Percentiles rank a stretch among this genome's conserved stretches.
Conservation (phyloP, 2,888 invertebrate species). For the Oxytorus armatus region DNA sequence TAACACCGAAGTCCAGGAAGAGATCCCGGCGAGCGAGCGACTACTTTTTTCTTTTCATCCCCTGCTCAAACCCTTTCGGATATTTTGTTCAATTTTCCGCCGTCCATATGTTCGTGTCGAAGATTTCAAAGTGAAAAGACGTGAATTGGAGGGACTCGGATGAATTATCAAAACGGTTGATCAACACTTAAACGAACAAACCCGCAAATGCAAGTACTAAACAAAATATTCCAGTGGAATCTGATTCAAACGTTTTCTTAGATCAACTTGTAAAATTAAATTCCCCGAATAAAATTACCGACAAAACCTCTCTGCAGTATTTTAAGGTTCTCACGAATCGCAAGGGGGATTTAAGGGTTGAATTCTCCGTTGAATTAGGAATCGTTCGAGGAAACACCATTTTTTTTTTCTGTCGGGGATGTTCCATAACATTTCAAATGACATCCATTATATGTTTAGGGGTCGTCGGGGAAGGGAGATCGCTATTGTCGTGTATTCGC, state of each 20-base stretch:
- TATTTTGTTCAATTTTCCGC: neutral
- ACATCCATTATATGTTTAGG: conserved; percentile 27
- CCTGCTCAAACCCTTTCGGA: neutral
- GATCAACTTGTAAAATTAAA: too few species aligned
- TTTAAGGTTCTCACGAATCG: neutral
- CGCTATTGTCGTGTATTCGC: conserved; percentile 46
- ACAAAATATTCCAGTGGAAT: too few species aligned
- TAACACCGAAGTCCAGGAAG: neutral
- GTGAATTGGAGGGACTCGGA: too few species aligned
- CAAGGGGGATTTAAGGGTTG: neutral
- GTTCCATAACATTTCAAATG: conserved; percentile 20
- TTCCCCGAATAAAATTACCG: too few species aligned
- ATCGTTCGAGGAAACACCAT: conserved; percentile 2
- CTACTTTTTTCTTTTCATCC: neutral
- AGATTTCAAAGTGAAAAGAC: too few species aligned
- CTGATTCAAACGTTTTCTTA: too few species aligned
- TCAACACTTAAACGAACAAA: too few species aligned
- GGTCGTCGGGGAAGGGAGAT: conserved; percentile 4
- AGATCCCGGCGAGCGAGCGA: neutral
- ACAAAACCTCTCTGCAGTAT: neutral
- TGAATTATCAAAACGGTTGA: too few species aligned
- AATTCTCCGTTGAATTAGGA: too few species aligned
- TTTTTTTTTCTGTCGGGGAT: conserved; percentile 7
- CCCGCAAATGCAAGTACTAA: too few species aligned
- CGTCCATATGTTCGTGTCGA: too few species aligned